These are phyloP conservation scores for Bettongia penicillata DNA, from an alignment of 2,113 vertebrate genomes.

Conservation along the genomic window DNA sequence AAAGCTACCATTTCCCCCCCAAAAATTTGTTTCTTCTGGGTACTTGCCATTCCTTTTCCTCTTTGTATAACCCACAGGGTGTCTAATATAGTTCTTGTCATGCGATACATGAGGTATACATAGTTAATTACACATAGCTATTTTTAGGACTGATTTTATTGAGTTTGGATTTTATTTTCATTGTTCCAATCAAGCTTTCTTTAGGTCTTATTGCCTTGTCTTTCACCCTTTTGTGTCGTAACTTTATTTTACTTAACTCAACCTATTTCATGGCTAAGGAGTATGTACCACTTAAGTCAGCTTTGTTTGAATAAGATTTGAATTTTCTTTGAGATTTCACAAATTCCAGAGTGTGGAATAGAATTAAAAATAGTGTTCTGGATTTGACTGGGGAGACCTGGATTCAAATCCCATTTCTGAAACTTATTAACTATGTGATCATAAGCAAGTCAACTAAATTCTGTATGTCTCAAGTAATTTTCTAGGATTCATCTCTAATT, in stretches of 20 bases:
- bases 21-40: not conserved
- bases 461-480: not conserved
- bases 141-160: not conserved
- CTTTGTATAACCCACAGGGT: not conserved
- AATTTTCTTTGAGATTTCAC: not conserved
- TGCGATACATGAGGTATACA: not conserved
- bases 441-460: not conserved
- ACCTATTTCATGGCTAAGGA: not conserved
- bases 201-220: not conserved
- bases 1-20: not conserved
- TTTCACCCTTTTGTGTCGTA: not conserved
- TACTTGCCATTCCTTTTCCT: not conserved
- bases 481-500: not conserved
- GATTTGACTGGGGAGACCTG: not conserved
- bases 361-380: not conserved
- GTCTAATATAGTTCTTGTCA: not conserved
- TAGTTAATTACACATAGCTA: not conserved
- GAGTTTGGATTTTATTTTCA: not conserved
- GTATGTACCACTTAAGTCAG: not conserved
- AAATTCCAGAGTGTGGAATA: not conserved
- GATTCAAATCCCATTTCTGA: not conserved
- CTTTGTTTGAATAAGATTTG: not conserved
- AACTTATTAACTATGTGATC: not conserved
- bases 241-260: not conserved
- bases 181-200: not conserved